Conservation (phyloP, 2,888 invertebrate genomes). For the Sinodicranocentrus sp. region DNA sequence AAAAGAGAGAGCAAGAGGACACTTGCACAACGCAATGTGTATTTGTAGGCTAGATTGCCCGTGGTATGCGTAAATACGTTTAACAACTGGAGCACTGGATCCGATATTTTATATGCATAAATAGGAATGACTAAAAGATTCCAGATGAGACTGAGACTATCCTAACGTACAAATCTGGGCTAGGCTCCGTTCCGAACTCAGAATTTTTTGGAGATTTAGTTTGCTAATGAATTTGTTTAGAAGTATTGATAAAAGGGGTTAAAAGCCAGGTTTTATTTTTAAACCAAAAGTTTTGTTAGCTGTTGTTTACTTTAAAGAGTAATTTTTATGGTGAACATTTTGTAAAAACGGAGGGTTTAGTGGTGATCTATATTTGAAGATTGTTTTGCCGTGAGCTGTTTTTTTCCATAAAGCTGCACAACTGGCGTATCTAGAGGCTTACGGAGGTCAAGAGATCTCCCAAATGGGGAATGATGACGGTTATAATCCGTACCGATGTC, state of each 20-base stretch:
- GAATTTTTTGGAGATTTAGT: too few relatives aligned
- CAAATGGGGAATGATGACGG: constrained; percentile 68
- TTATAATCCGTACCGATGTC: constrained; percentile 69
- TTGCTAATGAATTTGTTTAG: too few relatives aligned
- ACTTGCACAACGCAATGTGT: neutral
- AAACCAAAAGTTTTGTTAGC: too few relatives aligned
- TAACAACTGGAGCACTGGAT: constrained; percentile 48
- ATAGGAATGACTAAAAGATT: constrained; percentile 18
- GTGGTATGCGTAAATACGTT: constrained; percentile 23
- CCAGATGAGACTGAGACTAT: constrained; percentile 52
- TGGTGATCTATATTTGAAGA: too few relatives aligned
- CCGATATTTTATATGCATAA: constrained; percentile 32
- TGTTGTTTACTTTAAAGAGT: too few relatives aligned
- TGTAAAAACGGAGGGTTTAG: too few relatives aligned
- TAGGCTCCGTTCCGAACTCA: constrained; percentile 13
- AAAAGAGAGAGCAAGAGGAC: constrained; percentile 19
- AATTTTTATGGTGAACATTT: too few relatives aligned
- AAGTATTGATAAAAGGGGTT: too few relatives aligned
- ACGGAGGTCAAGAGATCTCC: constrained; percentile 66
- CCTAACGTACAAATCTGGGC: constrained; percentile 29
- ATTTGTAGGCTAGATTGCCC: constrained; percentile 9
- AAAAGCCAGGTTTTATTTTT: too few relatives aligned
- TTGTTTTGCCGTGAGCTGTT: too few relatives aligned
- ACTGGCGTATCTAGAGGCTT: constrained; percentile 63
- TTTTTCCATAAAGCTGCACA: constrained; percentile 35